Conservation (phyloP, 37 sponge, comb jelly and placozoan genomes). For the Theonella swinhoei region DNA sequence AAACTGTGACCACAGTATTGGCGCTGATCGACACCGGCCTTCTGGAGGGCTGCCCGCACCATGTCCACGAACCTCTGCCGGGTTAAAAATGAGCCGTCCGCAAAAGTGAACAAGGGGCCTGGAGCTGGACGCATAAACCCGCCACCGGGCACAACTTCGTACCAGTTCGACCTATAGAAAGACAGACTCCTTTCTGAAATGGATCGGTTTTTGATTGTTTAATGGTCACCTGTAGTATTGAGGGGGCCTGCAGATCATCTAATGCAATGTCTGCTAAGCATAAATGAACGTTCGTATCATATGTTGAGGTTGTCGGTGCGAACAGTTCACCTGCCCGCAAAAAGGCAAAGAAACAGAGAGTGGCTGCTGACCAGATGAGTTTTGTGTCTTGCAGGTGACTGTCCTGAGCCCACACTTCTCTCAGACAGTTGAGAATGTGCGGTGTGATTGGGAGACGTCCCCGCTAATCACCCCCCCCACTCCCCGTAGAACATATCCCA, state of each 20-base stretch:
- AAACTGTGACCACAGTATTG: constrained; percentile 29
- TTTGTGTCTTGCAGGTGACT: neutral
- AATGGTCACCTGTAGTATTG: constrained; percentile 6
- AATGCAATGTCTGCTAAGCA: constrained; percentile 12
- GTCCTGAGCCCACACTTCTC: constrained; percentile 5
- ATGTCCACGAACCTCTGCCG: constrained; percentile 10
- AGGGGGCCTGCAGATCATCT: neutral
- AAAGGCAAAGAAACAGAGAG: constrained; percentile 47
- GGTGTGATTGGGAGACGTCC: constrained; percentile 26
- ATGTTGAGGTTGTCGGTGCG: neutral
- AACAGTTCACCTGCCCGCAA: constrained; percentile 33
- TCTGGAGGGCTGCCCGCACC: constrained; percentile 2
- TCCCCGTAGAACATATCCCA: constrained; percentile 43
- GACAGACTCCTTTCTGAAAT: constrained; percentile 22
- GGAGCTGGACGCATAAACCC: constrained; percentile 11
- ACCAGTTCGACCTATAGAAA: constrained; percentile 23
- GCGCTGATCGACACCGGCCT: neutral
- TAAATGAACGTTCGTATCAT: constrained; percentile 30
- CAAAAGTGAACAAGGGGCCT: constrained; percentile 28
- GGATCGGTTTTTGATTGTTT: no score
- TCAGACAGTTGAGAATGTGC: constrained; percentile 5
- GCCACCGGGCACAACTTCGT: constrained; percentile 27
- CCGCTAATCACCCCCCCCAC: neutral
- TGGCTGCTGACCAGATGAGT: constrained; percentile 41
- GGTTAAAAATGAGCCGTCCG: constrained; percentile 1